A percentile compares a stretch with the other conserved stretches of the same genome.
Evolutionary conservation across 2,797 vertebrate genomes (phyloP).

Genomic region (Tokudaia tokunoshimensis): DNA sequence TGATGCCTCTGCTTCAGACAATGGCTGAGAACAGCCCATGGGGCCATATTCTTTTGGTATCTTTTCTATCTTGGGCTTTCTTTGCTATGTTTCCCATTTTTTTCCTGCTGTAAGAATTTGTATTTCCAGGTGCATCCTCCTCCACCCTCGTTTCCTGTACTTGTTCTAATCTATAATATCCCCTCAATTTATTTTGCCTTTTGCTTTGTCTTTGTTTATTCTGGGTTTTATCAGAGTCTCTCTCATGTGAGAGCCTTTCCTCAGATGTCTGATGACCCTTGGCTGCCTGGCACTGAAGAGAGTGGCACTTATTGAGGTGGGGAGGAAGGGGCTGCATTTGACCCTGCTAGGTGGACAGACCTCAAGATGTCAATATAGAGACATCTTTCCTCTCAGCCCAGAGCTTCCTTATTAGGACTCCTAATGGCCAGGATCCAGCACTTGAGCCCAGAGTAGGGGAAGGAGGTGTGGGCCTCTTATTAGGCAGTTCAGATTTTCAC

Average conservation of each 20-base stretch:
- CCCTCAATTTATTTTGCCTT: neutral
- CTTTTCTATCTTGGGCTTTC: neutral
- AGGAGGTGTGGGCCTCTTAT: neutral
- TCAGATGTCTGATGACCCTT: neutral
- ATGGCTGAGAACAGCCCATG: neutral
- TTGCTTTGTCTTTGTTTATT: neutral
- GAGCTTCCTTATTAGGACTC: neutral
- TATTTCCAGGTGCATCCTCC: neutral
- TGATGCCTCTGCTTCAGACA: neutral
- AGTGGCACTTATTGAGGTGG: neutral
- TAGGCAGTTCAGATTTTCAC: neutral
- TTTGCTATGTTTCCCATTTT: neutral
- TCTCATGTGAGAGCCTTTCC: neutral
- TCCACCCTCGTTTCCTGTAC: neutral
- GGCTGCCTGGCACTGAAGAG: neutral
- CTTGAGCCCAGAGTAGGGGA: neutral
- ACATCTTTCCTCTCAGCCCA: neutral
- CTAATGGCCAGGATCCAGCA: accelerated
- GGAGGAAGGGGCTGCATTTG: neutral
- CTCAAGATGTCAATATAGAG: neutral
- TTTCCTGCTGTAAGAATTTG: neutral
- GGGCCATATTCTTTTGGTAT: neutral
- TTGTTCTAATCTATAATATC: neutral
- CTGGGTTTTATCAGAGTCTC: neutral
- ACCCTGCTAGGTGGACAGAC: neutral